These are phyloP conservation scores for Parazoanthus swiftii DNA, from an alignment of 92 coral and sea anemone genomes.

Conservation along the genomic window DNA sequence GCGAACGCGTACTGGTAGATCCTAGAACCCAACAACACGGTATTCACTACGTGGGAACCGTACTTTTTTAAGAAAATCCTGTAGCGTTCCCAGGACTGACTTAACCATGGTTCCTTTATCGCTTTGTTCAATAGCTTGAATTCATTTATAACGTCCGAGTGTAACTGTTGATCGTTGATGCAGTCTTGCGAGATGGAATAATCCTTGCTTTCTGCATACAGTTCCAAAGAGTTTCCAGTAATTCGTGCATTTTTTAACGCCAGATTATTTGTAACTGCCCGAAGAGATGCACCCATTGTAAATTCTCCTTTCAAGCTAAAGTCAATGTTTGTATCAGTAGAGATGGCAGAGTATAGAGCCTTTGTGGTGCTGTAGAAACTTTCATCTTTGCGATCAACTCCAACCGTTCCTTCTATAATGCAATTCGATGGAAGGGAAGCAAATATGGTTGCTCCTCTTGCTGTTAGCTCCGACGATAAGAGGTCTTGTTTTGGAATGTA, in stretches of 20 bases:
- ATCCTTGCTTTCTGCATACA: constrained; percentile 30
- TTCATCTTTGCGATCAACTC: constrained; percentile 25
- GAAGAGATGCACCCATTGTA: constrained; percentile 43
- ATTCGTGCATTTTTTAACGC: constrained; percentile 36
- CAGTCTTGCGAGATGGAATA: constrained; percentile 50
- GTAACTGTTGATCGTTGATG: constrained; percentile 31
- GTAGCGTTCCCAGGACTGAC: constrained; percentile 48
- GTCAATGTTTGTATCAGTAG: constrained; percentile 45
- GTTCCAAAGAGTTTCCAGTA: constrained; percentile 41
- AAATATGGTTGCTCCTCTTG: constrained; percentile 47
- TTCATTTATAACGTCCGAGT: constrained; percentile 34
- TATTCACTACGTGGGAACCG: constrained; percentile 59
- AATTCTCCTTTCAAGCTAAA: constrained; percentile 37
- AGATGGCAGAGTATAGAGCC: constrained; percentile 43
- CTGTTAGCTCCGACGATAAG: constrained; percentile 46
- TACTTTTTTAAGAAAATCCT: constrained; percentile 43
- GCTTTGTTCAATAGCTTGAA: constrained; percentile 25
- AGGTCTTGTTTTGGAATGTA: constrained; percentile 54
- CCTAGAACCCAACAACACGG: constrained; percentile 52
- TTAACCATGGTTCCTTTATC: constrained; percentile 37
- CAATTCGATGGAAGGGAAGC: constrained; percentile 25
- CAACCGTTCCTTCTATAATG: not conserved
- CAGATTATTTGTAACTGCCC: constrained; percentile 48
- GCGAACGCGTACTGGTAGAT: constrained; percentile 61
- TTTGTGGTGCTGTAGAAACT: constrained; percentile 40